Percentiles rank a stretch among this genome's conserved stretches.
phyloP scores from a whole-genome alignment of 2,113 vertebrate species.

The Serranochromis macrocephalus region DNA sequence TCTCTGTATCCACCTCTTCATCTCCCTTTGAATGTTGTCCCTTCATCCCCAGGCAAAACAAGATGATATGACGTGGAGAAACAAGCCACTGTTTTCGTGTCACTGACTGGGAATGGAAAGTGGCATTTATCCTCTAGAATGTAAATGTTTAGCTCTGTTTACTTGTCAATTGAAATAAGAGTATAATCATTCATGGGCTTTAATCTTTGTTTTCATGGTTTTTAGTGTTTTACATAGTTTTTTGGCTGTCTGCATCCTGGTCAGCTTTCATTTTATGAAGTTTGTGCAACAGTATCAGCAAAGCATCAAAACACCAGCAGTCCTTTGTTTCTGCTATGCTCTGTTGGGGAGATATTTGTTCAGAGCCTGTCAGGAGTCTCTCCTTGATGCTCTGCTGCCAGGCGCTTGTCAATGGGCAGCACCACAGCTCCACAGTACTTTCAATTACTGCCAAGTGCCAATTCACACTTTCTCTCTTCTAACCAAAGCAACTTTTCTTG shows the following conservation, averaged over 20 bases:
- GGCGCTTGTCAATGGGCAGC: not conserved
- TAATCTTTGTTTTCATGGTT: not conserved
- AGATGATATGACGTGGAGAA: conserved; percentile 12
- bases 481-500: not conserved
- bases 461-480: not conserved
- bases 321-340: not conserved
- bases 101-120: not conserved
- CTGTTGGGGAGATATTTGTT: not conserved
- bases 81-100: conserved; percentile 7
- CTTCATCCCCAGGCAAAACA: conserved; percentile 5
- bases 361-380: not conserved
- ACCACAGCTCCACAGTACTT: not conserved
- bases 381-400: conserved; percentile 13
- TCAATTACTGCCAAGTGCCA: not conserved
- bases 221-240: not conserved
- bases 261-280: not conserved
- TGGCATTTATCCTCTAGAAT: conserved; percentile 17
- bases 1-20: conserved; percentile 40
- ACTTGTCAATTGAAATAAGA: conserved; percentile 9
- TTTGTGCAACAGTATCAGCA: not conserved
- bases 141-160: conserved; percentile 14
- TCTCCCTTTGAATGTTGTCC: conserved; percentile 21
- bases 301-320: not conserved
- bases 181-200: not conserved
- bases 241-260: not conserved